Base-by-base conservation (phyloP, 2,888 invertebrate species). In the Buathra laborator region DNA sequence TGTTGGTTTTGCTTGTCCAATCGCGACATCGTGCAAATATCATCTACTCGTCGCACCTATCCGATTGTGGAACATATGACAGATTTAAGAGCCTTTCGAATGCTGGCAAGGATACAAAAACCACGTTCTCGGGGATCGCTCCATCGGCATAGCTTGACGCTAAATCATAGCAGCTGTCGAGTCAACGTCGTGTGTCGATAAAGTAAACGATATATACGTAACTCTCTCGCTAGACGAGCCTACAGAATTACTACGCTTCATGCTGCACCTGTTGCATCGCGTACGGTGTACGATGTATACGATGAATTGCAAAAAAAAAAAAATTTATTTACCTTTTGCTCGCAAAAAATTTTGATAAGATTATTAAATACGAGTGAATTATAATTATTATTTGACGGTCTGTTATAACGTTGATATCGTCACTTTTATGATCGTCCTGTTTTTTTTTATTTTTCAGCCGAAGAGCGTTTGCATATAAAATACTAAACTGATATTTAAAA, bases 1-100 rank as follows among this genome's bases (percentile, higher is more conserved):
- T 32, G 77, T 48, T 37, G 44, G 51, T 29, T 16, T 37, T 14
- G 32, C 56, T 46, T 77, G 77, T 77, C 44, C 56, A 43, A 67
- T 81, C 44, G 32, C 56, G 37, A 59, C 56, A 32, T 10, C 29
- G 51, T 53, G 81, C 53, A 53, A 74, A 74, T 83, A 74, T 83
- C 59, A 37, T 24, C 16, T 12, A 48, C 16, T n/a, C 77, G 72
- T 74, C 62, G 67, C 72, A 66, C 67, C 64, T 37, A 59, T 70
- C 19, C 64, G 76, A 81, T 83, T 78, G 74, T 62, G 59, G 24
- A 74, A 44, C 62, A 68, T 46, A 51, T 66, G 74, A 78, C 74
- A 53, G 83, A 67, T 67, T 68, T 68, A 19, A 62, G 59, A 81
- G 74, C 74, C 80, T 81, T 71, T 74, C 67, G 46, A 74, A 81